Base-by-base conservation (phyloP, 2,797 vertebrate genomes). In the Jordanella pulchra region DNA sequence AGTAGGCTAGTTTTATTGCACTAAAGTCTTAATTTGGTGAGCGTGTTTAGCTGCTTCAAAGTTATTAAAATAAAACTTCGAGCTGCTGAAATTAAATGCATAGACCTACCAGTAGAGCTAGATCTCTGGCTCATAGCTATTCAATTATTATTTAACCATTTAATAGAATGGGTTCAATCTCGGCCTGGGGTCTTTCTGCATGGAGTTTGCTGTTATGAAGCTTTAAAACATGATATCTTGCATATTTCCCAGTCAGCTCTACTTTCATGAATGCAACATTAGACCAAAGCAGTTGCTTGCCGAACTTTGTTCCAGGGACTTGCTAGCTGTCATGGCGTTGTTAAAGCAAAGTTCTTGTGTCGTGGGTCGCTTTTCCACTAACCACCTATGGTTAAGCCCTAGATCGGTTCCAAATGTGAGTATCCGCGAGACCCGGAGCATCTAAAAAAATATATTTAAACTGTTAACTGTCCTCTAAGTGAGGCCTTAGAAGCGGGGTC, bases 291-390 rank as follows among this genome's bases (percentile, higher is more conserved):
- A 94, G 58, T 69, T 66, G 77, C 75, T 77, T 5, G 10, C 67
- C 74, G 89, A 93, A 1, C 0, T 42, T 50, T 63, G 79, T 78
- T 69, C 66, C 69, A 86, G 81, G 86, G 85, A 86, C 11, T n/a
- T 64, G 70, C 45, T 73, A 27, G 64, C 81, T 45, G 86, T 89
- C 87, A 95, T 95, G 95, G 93, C 93, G 84, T 53, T 94, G 79
- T 71, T 95, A 0, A 90, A 90, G 25, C 88, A 90, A 30, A 92
- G 90, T 73, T 87, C 78, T 51, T 73, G 71, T 50, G 44, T 87
- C 0, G 87, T 72, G 0, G 77, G 84, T 47, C 93, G 93, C 66
- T 92, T 93, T 71, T 87, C 90, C 25, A 83, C 86, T 39, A 86
- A 66, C 53, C 79, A 84, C 12, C 39, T 90, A 6, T 84, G 92